phyloP scores from a whole-genome alignment of 2,888 invertebrate species.

The Nomada fabriciana region DNA sequence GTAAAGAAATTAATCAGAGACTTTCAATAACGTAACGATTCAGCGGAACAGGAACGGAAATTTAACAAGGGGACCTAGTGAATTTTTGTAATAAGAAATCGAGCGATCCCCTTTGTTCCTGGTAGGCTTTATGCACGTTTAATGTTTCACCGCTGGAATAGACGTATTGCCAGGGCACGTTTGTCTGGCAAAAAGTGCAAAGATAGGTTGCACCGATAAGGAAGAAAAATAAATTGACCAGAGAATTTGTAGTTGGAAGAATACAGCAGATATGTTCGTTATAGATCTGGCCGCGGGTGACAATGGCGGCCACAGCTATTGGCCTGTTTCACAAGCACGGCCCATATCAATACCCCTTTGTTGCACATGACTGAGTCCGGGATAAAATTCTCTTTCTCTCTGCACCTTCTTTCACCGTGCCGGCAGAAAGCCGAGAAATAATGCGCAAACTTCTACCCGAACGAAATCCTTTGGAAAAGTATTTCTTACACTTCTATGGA shows the following conservation, averaged over 20 bases:
- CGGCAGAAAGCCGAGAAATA: constrained; percentile 56
- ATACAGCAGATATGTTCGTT: constrained; percentile 58
- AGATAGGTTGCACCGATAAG: constrained; percentile 28
- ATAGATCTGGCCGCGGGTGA: constrained; percentile 63
- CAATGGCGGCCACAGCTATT: constrained; percentile 61
- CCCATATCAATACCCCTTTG: constrained; percentile 64
- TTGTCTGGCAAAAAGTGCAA: constrained; percentile 23
- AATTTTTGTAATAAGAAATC: constrained; percentile 29
- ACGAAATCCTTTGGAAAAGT: constrained; percentile 59
- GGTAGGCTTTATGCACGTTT: constrained; percentile 9
- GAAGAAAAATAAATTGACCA: constrained; percentile 17
- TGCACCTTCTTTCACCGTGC: constrained; percentile 7
- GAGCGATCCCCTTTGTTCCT: constrained; percentile 14
- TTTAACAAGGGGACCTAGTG: neutral
- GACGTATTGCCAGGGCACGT: constrained; percentile 24
- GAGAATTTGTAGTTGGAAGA: constrained; percentile 59
- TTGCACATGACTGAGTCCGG: constrained; percentile 62
- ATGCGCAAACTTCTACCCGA: constrained; percentile 53
- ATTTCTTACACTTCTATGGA: constrained; percentile 54
- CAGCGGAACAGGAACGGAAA: neutral
- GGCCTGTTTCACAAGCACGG: constrained; percentile 62
- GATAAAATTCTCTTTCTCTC: constrained; percentile 51
- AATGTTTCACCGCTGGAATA: constrained; percentile 24
- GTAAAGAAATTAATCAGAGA: neutral
- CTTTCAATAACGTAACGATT: neutral